Conservation (phyloP, 2,888 invertebrate species). For the Cheilosia soror region DNA sequence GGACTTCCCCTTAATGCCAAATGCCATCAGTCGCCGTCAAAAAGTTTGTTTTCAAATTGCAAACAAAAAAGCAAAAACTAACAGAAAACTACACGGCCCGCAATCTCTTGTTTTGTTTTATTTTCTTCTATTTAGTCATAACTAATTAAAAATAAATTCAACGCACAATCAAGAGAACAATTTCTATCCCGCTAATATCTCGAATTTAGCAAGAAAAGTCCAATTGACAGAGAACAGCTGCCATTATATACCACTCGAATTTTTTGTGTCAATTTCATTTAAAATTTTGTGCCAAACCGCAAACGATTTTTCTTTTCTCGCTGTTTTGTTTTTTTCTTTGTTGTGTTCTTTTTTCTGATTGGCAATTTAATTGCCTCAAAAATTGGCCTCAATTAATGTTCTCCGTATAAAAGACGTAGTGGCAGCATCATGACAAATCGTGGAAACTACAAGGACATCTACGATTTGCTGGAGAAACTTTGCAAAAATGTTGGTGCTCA, state of each 20-base stretch:
- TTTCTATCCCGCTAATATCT: neutral
- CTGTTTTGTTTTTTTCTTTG: slow-evolving; percentile 10
- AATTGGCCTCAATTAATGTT: slow-evolving; percentile 42
- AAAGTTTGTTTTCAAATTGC: slow-evolving; percentile 72
- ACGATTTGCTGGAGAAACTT: slow-evolving; percentile 79
- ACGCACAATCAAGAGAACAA: neutral
- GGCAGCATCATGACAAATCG: slow-evolving; percentile 72
- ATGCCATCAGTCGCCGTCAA: slow-evolving; percentile 50
- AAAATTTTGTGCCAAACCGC: slow-evolving; percentile 18
- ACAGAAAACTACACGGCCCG: slow-evolving; percentile 56
- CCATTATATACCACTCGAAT: slow-evolving; percentile 4
- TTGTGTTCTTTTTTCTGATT: slow-evolving; percentile 27
- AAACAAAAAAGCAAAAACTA: slow-evolving; percentile 52
- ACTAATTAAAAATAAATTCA: slow-evolving; percentile 33
- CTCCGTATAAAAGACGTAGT: slow-evolving; percentile 21
- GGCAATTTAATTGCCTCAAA: slow-evolving; percentile 35
- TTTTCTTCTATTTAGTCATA: slow-evolving; percentile 11
- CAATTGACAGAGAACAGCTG: slow-evolving; percentile 44
- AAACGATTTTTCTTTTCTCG: slow-evolving; percentile 34
- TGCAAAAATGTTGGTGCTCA: slow-evolving; percentile 78
- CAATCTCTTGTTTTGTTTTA: slow-evolving; percentile 35
- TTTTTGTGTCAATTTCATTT: slow-evolving; percentile 28
- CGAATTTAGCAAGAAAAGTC: slow-evolving; percentile 2
- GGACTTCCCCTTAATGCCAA: slow-evolving; percentile 31
- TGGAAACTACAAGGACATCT: slow-evolving; percentile 79